Base-by-base conservation (phyloP, 2,113 vertebrate genomes). In the Trogon melanurus region DNA sequence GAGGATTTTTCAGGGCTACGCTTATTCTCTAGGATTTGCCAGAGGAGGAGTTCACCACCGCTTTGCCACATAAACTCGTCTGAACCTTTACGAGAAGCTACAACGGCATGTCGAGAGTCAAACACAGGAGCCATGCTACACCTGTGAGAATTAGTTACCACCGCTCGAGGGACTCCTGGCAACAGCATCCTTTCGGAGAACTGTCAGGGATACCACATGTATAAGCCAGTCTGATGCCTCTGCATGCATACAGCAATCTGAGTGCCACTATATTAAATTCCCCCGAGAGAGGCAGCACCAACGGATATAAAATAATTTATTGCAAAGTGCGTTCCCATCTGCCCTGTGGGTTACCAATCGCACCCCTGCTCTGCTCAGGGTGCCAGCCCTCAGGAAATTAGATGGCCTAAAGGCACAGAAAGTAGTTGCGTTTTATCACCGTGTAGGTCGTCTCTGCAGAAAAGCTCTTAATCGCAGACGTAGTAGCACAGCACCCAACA, bases 251-350 rank as follows among this genome's bases (percentile, higher is more conserved):
- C 32, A 97, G 96, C 96, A 85, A 79, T 95, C 96, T 94, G 95
- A 96, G 81, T 97, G 94, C 95, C 96, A 96, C 94, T 96, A 91
- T 76, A 89, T 97, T 96, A 92, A 95, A 94, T 95, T 96, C 88
- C 97, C 95, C 96, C 93, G 95, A 97, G 91, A 97, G 95, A 97
- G 96, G 92, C 94, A 97, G 92, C 94, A 89, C 95, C 91, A 95
- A 95, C 21, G 88, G 80, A 89, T 85, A 94, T 65, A 95, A 97
- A 86, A 44, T 5, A 89, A 96, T 94, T 93, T 82, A 91, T 91
- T 95, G 91, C 91, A 53, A 91, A 96, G 74, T 95, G 93, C 38
- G 0, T 91, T 95, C 88, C 93, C 88, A 81, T 95, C 79, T 91
- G 89, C 85, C 89, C 96, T 89, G 81, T 27, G 82, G 95, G 91